Evolutionary conservation across 2,113 vertebrate genomes (phyloP).

Genomic region (Podarcis muralis): DNA sequence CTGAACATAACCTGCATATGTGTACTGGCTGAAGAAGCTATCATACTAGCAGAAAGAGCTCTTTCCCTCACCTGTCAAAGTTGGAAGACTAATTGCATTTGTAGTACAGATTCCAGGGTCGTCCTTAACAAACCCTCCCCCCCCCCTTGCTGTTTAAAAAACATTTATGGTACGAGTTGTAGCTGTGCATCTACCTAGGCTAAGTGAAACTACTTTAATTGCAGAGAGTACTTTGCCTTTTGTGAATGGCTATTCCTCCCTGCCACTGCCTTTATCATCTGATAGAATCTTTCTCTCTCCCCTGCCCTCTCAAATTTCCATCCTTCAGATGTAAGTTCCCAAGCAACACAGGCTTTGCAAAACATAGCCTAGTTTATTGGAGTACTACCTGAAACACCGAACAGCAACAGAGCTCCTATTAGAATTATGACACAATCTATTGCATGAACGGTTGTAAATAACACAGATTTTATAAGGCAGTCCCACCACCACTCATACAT

Average conservation of each 20-base stretch:
- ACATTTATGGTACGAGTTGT: background rate
- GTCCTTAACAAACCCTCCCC: background rate
- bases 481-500: constrained; percentile 61
- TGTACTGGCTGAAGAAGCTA: background rate
- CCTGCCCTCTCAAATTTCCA: too few relatives aligned
- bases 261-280: background rate
- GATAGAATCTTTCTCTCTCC: too few relatives aligned
- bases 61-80: background rate
- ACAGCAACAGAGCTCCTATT: background rate
- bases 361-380: background rate
- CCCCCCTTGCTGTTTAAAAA: background rate
- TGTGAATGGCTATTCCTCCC: background rate
- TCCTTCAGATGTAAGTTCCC: background rate
- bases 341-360: background rate
- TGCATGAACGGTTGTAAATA: background rate
- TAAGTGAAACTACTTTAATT: background rate
- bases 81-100: background rate
- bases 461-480: constrained; percentile 10
- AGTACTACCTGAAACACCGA: background rate
- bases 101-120: background rate
- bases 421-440: background rate
- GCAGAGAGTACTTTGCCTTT: background rate
- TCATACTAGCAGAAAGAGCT: background rate
- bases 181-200: background rate
- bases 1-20: background rate